Base-by-base conservation (phyloP, 2,113 vertebrate genomes). In the Perccottus glenii region DNA sequence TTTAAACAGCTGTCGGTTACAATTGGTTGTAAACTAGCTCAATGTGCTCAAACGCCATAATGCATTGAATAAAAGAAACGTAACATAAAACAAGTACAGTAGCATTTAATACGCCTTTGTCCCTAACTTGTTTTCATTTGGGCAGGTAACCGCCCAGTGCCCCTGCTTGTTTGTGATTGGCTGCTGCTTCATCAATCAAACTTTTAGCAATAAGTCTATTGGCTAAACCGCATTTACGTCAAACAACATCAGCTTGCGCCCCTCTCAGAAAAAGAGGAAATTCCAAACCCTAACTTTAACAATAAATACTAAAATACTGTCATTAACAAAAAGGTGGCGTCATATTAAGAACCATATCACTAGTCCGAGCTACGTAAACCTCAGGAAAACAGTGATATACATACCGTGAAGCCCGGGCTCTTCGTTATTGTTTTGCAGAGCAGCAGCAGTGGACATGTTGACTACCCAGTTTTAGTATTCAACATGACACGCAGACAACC, bases 371-470 rank as follows among this genome's bases (percentile, higher is more conserved):
- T 1, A 10, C 5, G 14, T 0, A 16, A 11, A 33, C 51, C 0
- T 1, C 6, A 12, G 32, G 9, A 27, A 7, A 14, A 0, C 0
- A 16, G 5, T 9, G 68, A 9, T 1, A 6, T 32, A 85, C 90
- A 67, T 90, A 94, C 93, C 92, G 67, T 93, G 90, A 48, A 94
- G 91, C 32, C 77, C 92, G 9, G 90, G 84, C 67, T 92, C 93
- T 55, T 92, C 91, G 82, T 93, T 93, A 88, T 92, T 93, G 87
- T 94, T 92, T 43, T 82, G 85, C 71, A 76, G 90, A 84, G 90
- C 86, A 80, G 91, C 88, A 69, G 89, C 81, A 77, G 90, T 90
- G 70, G 91, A 93, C 93, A 93, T 93, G 86, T 92, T 92, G 88
- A 85, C 91, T 89, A 75, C 81, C 81, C 85, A 69, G 84, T 66